Evolutionary conservation across 2,113 vertebrate species (phyloP), one percentile per base, ranked within the genome.

Genomic region (Syngnathus scovelli): DNA sequence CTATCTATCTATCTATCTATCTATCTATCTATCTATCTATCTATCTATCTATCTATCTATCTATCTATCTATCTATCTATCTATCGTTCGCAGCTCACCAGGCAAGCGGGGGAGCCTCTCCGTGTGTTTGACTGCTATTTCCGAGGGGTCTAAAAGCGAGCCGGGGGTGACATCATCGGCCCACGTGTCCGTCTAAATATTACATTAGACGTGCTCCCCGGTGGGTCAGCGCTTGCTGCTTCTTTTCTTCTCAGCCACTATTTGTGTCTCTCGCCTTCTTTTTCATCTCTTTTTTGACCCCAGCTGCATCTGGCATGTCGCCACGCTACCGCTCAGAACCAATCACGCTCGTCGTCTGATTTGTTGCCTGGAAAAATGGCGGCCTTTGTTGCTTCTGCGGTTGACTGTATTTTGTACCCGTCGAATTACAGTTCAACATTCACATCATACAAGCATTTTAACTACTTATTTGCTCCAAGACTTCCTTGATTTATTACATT

Each of bases 141-240:
- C 86, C 79, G 77, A 85, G 80, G 84, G 81, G 86, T 85, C 87
- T 89, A 84, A 85, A 83, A 89, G 87, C 83, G 73, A 75, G 78
- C 58, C 36, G 3, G 81, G 70, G 82, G 80, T 86, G 86, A 86
- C 86, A 86, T 82, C 65, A 38, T 71, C 70, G 84, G n/a, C 51
- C 78, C 79, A 78, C 59, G 55, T 83, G 79, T 87, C 85, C 67
- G 82, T 83, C 80, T 89, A 87, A 87, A 89, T 89, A 89, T 89
- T 86, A 74, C 82, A 89, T 83, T 68, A 82, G 66, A 66, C 56
- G 62, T 46, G 7, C 41, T 64, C 63, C 66, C 82, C 76, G 51
- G 39, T 64, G 84, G 84, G 55, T 33, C 71, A 78, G 81, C 67
- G 76, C 65, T 78, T 73, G 71, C 69, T 12, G 41, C 74, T 72